Percentiles rank a stretch among this genome's conserved stretches.
Conservation (phyloP, 2,888 invertebrate species). For the Autographa gamma region DNA sequence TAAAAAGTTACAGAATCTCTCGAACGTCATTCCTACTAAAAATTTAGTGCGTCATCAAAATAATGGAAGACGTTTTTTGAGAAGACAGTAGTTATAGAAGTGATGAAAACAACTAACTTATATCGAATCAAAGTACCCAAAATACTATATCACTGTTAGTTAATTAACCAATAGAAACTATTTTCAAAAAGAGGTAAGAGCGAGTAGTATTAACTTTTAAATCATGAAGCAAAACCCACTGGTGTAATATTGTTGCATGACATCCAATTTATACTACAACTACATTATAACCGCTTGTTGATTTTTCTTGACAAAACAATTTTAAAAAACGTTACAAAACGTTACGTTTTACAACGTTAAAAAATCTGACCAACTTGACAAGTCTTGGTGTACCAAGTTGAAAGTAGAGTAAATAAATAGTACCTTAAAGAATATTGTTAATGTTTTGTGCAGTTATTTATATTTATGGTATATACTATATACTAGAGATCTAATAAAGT, state of each 20-base stretch:
- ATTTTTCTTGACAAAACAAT: neutral
- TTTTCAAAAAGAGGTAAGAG: too few species aligned
- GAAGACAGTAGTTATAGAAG: constrained; percentile 28
- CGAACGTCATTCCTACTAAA: constrained; percentile 36
- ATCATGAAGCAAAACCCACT: neutral
- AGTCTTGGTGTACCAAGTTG: too few species aligned
- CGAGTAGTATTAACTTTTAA: neutral
- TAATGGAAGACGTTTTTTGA: constrained; percentile 42
- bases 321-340: too few species aligned
- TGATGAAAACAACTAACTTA: constrained; percentile 31
- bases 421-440: too few species aligned
- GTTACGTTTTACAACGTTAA: neutral
- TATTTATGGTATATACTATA: too few species aligned
- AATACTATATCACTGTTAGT: neutral
- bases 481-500: too few species aligned
- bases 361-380: neutral
- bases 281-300: neutral
- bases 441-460: too few species aligned
- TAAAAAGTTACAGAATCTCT: constrained; percentile 32
- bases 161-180: too few species aligned
- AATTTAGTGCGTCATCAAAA: constrained; percentile 46
- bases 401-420: too few species aligned
- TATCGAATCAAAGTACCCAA: neutral
- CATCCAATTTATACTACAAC: neutral
- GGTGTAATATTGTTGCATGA: neutral